phyloP scores from a whole-genome alignment of 1,140 invertebrate species.

The Tetragonula clypearis region DNA sequence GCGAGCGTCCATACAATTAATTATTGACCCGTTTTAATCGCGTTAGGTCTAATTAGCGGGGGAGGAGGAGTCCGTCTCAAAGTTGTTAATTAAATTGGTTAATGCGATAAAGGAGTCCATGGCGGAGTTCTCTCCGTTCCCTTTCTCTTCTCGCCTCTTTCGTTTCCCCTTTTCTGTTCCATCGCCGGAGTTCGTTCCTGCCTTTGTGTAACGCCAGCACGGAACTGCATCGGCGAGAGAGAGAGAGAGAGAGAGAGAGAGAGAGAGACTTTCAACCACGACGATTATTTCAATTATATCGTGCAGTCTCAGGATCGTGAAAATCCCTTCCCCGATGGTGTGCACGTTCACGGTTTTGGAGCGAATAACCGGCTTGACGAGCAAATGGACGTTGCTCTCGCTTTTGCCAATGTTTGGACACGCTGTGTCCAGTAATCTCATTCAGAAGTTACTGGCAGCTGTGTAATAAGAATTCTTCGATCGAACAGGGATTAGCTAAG shows the following conservation, averaged over 20 bases:
- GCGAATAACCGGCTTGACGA: background rate
- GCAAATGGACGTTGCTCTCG: background rate
- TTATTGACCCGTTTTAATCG: slow-evolving; percentile 73
- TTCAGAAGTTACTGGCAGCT: background rate
- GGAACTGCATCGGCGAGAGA: slow-evolving; percentile 1
- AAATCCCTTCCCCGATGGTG: background rate
- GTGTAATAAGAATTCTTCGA: background rate
- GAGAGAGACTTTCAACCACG: slow-evolving; percentile 34
- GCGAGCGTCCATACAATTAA: slow-evolving; percentile 65
- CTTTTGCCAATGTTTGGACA: background rate
- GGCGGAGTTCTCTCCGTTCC: slow-evolving; percentile 57
- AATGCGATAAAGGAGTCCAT: slow-evolving; percentile 70
- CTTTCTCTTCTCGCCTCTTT: slow-evolving; percentile 49
- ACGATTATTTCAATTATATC: slow-evolving; percentile 63
- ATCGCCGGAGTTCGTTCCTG: background rate
- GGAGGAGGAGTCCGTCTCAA: slow-evolving; percentile 57
- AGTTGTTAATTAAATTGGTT: slow-evolving; percentile 74
- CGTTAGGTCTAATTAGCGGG: slow-evolving; percentile 71
- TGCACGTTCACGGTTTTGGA: background rate
- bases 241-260: background rate
- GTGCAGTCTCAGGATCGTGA: background rate
- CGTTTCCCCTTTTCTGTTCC: background rate
- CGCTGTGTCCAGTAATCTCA: slow-evolving; percentile 13
- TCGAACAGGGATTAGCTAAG: background rate
- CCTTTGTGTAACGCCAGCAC: slow-evolving; percentile 6